Evolutionary conservation across 2,888 invertebrate species (phyloP), one percentile per base, ranked within the genome.

Genomic region (Caenorhabditis doughertyi): DNA sequence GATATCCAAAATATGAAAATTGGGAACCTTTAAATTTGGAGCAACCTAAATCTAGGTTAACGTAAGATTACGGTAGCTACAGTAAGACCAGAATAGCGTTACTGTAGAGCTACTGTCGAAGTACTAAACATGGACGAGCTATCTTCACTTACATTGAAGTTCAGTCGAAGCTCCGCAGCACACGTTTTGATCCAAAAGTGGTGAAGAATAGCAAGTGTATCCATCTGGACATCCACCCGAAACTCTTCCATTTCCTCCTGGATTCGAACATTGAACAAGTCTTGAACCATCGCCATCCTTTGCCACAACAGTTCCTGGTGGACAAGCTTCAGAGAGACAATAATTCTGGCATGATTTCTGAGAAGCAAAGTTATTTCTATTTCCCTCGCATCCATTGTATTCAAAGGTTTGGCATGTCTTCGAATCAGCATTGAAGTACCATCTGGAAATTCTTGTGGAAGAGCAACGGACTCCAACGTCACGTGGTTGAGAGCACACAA

Each of bases 361-460:
- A 1, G 89, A 84, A 35, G 90, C 89, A 71, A 91, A 92, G 81
- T 91, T 92, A 85, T 92, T 92, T 8, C 91, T 83, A 79, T 92
- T 92, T 47, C 91, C 89, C 68, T 89, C 90, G 72, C 92, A 91
- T 56, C 92, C 92, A 79, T 90, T 91, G 87, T 91, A 92, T 67
- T 89, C 89, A 80, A 91, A 91, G 1, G 88, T 86, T 68, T 89
- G 87, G 67, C 91, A 91, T 3, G 88, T 90, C 82, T 90, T 90
- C 27, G 88, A 86, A 76, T 89, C 91, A 32, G 89, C 88, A 79
- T 91, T 90, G 88, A 91, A 91, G 79, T 85, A 91, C 88, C 88
- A 91, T 51, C 91, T 87, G 39, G 88, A 83, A 81, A 91, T 90
- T 64, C 88, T 65, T 18, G 87, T 87, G 49, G 73, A 79, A 0